Base-by-base conservation (phyloP, 2,888 invertebrate genomes). In the Cryptus armator region DNA sequence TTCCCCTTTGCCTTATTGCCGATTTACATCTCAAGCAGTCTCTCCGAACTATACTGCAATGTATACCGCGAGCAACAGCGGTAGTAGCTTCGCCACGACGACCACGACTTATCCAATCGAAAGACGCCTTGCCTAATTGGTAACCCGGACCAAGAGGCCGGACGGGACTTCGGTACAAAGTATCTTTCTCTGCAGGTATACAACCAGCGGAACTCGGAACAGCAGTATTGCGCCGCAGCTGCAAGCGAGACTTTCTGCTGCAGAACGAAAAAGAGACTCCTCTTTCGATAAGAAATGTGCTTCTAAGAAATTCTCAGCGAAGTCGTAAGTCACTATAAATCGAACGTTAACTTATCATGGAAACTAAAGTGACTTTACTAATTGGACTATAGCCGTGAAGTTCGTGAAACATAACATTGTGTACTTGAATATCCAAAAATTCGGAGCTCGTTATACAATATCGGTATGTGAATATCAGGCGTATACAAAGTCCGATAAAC, bases 101-200 rank as follows among this genome's bases (percentile, higher is more conserved):
- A 76, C 71, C 80, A 62, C 72, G 83, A 71, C 71, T 76, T 64
- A 64, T 74, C 83, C 83, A 83, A 85, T 85, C 85, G 85, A 78
- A 44, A 81, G 80, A 80, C 85, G 84, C 68, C 37, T 84, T 84
- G 86, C 86, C 86, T 86, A 86, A 84, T 86, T 86, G 86, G 86
- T 86, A 83, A 83, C 76, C 80, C 80, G 83, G 76, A 77, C 72
- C 80, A 85, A 83, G 62, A 83, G 80, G 85, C 78, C 79, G 72
- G 16, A 67, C 44, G 66, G 56, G n/a, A 59, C 70, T 70, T 70
- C 44, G 37, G 32, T 81, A 74, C 81, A 81, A 84, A 77, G 81
- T 84, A 51, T 68, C 43, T 68, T 81, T 32, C 32, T 62, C 62
- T 75, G 77, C 77, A 76, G 70, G 76, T 72, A 56, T 72, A 80